Conservation (phyloP, 2,888 invertebrate genomes). For the Cataglyphis albicans region DNA sequence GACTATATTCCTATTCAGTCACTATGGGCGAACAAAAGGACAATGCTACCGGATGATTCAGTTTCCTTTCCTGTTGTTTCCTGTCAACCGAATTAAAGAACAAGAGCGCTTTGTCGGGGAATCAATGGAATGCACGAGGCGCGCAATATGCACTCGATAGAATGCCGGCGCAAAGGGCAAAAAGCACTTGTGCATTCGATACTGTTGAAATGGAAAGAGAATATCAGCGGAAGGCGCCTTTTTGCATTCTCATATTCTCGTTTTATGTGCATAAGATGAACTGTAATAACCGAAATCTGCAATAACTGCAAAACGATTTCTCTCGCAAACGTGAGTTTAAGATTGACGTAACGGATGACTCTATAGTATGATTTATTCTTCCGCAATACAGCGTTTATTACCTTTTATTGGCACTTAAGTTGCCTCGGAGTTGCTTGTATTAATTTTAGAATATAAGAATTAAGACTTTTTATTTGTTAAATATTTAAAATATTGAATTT, state of each 20-base stretch:
- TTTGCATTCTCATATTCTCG: slow-evolving; percentile 57
- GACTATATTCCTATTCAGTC: slow-evolving; percentile 56
- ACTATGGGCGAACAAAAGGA: slow-evolving; percentile 67
- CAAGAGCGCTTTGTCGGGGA: slow-evolving; percentile 72
- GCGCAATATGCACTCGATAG: slow-evolving; percentile 69
- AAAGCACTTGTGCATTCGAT: slow-evolving; percentile 67
- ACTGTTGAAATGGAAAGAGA: slow-evolving; percentile 65
- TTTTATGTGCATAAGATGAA: slow-evolving; percentile 14
- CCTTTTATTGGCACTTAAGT: slow-evolving; percentile 20
- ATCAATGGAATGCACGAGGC: slow-evolving; percentile 75
- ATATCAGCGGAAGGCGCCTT: slow-evolving; percentile 62
- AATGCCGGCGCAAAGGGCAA: slow-evolving; percentile 72
- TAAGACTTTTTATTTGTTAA: not conserved
- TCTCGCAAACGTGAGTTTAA: not conserved
- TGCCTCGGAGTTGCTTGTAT: not conserved
- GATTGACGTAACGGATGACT: slow-evolving; percentile 20
- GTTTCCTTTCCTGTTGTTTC: slow-evolving; percentile 73
- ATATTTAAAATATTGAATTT: not conserved
- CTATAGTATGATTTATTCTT: slow-evolving; percentile 4
- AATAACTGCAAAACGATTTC: slow-evolving; percentile 10
- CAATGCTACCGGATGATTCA: slow-evolving; percentile 73
- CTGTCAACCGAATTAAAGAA: slow-evolving; percentile 74
- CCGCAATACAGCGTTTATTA: slow-evolving; percentile 26
- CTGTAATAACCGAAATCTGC: slow-evolving; percentile 34
- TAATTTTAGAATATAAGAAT: slow-evolving; percentile 16